Evolutionary conservation across 2,113 vertebrate species (phyloP).

Genomic region (Leuciscus idus): DNA sequence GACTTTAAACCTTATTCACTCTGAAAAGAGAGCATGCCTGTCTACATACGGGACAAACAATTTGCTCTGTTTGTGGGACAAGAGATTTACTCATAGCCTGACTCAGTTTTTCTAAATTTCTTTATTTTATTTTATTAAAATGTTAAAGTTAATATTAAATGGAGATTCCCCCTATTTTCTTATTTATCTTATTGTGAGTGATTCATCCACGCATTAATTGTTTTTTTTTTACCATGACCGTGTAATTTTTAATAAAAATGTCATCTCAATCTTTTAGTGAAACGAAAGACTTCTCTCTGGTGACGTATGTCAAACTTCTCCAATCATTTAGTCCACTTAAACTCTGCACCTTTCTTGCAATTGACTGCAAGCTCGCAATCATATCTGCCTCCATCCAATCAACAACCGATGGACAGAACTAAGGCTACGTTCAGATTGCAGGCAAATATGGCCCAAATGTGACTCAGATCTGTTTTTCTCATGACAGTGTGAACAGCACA

Average conservation of each 20-base stretch:
- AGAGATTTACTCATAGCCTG: background rate
- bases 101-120: background rate
- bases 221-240: background rate
- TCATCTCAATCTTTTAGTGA: background rate
- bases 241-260: background rate
- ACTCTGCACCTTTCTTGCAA: background rate
- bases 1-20: background rate
- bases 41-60: background rate
- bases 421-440: too few species aligned
- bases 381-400: background rate
- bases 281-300: background rate
- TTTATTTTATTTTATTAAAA: background rate
- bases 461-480: too few species aligned
- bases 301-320: too few species aligned
- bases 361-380: background rate
- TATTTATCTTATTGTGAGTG: background rate
- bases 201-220: background rate
- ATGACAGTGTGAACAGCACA: too few species aligned
- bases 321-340: background rate
- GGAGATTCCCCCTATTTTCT: background rate
- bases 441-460: too few species aligned
- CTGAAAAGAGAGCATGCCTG: background rate
- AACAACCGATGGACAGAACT: background rate
- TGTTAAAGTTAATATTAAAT: background rate
- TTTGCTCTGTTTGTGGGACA: background rate